phyloP scores from a whole-genome alignment of 2,113 vertebrate genomes.

The Tupaia tana region DNA sequence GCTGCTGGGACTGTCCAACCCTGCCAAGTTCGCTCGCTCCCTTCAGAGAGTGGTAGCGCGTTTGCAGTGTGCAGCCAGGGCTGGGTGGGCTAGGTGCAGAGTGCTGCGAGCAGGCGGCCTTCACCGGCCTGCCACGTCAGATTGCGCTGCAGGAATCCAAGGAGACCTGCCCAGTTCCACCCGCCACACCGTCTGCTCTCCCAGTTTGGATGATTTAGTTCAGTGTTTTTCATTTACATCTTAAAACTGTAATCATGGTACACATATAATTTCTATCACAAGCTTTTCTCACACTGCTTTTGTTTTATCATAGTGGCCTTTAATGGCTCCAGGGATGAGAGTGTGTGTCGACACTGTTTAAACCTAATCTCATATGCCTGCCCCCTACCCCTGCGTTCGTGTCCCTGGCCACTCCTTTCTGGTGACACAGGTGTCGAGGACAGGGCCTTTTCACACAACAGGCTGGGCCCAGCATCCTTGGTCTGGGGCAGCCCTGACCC shows the following conservation, averaged over 20 bases:
- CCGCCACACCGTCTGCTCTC: not conserved
- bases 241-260: not conserved
- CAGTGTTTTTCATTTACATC: not conserved
- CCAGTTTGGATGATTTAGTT: not conserved
- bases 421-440: no score
- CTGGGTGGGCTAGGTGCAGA: not conserved
- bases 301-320: not conserved
- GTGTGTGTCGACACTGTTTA: accelerated
- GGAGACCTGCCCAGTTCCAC: not conserved
- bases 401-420: not conserved
- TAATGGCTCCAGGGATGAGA: not conserved
- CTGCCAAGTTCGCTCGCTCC: no score
- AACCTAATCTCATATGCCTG: no score
- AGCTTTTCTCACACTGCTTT: not conserved
- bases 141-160: no score
- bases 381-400: not conserved
- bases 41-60: not conserved
- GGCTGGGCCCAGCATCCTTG: no score
- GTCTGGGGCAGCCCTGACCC: not conserved
- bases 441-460: no score
- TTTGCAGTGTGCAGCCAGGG: no score
- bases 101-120: no score
- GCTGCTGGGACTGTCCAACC: no score
- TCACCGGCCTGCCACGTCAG: no score
- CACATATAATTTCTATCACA: not conserved